Evolutionary conservation across 2,888 invertebrate species (phyloP).

Genomic region (Standfussiana lucernea): DNA sequence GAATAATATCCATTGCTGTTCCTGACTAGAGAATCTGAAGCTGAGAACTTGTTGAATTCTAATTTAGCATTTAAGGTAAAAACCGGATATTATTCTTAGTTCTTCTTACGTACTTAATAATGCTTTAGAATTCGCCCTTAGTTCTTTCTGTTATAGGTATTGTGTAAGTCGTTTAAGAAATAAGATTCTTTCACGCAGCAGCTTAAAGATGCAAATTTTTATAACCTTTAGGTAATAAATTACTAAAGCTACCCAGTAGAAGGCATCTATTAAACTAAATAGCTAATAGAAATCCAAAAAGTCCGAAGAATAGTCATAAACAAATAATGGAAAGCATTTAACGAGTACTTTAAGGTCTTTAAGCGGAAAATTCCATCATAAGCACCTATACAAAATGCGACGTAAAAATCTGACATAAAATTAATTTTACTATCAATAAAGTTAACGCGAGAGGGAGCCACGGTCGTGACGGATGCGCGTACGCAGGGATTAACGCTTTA

Average conservation of each 20-base stretch:
- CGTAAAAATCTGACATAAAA: slow-evolving; percentile 61
- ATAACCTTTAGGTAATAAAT: slow-evolving; percentile 21
- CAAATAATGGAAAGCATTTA: slow-evolving; percentile 50
- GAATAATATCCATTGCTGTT: not conserved
- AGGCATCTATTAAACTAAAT: slow-evolving; percentile 28
- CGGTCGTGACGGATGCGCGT: slow-evolving; percentile 76
- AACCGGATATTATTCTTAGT: too few relatives aligned
- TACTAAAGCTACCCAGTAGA: slow-evolving; percentile 5
- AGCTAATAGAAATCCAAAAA: slow-evolving; percentile 22
- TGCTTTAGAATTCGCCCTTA: not conserved
- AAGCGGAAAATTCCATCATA: slow-evolving; percentile 46
- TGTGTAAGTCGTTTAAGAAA: not conserved
- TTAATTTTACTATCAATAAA: slow-evolving; percentile 70
- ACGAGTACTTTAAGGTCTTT: slow-evolving; percentile 17
- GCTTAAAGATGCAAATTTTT: slow-evolving; percentile 6
- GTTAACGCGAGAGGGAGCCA: slow-evolving; percentile 64
- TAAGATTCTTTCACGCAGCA: not conserved
- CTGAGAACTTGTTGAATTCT: not conserved
- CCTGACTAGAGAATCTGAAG: not conserved
- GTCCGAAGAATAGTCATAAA: slow-evolving; percentile 24
- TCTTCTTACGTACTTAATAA: too few relatives aligned
- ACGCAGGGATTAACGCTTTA: slow-evolving; percentile 76
- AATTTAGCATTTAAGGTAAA: not conserved
- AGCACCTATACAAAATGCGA: slow-evolving; percentile 16
- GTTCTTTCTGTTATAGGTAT: not conserved